Conservation (phyloP, 2,888 invertebrate genomes). For the Mythimna loreyi region DNA sequence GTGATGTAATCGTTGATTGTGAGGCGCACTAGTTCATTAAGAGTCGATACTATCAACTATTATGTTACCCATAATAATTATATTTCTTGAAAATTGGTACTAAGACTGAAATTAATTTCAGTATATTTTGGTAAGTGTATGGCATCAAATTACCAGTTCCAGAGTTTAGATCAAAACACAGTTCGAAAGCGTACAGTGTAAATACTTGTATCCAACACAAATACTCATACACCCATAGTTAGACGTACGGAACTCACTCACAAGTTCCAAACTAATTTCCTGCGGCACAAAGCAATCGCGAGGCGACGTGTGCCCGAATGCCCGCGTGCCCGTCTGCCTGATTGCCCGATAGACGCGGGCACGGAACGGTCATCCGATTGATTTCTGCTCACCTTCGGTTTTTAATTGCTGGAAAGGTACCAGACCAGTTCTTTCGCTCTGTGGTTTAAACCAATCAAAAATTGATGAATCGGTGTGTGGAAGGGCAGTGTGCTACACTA, state of each 20-base stretch:
- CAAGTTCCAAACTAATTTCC: conserved; percentile 88
- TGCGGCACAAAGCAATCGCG: conserved; percentile 86
- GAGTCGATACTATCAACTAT: background rate
- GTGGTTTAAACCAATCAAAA: conserved; percentile 36
- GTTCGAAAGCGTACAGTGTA: conserved; percentile 26
- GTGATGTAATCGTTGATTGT: too few species aligned
- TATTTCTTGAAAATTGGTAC: background rate
- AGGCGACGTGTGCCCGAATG: conserved; percentile 72
- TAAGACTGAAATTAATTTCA: background rate
- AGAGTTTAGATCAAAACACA: conserved; percentile 15
- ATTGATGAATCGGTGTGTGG: background rate
- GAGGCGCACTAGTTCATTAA: too few species aligned
- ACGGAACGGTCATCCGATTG: conserved; percentile 77
- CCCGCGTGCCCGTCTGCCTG: conserved; percentile 41
- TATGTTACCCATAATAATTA: background rate
- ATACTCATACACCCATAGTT: conserved; percentile 35
- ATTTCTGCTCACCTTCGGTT: conserved; percentile 63
- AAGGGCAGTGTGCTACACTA: background rate
- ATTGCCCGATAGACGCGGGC: conserved; percentile 70
- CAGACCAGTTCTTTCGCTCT: conserved; percentile 14
- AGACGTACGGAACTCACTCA: conserved; percentile 70
- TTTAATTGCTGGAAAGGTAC: conserved; percentile 49
- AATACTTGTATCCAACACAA: background rate
- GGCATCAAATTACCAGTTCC: background rate
- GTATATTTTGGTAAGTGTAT: background rate